phyloP scores from a whole-genome alignment of 2,113 vertebrate species.

The Thalassoma bifasciatum region DNA sequence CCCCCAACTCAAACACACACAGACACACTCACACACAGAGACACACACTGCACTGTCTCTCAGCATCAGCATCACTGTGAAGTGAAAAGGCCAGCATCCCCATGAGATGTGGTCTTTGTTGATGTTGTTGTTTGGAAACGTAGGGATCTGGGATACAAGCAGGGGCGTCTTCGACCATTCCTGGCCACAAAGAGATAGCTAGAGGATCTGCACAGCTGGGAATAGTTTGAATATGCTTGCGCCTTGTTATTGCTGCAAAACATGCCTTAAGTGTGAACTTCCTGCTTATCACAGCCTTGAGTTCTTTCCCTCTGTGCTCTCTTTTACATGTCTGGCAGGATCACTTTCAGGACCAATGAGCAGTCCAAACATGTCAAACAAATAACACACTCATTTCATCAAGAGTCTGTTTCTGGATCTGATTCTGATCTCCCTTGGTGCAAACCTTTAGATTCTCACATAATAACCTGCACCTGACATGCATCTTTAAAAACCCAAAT shows the following conservation, averaged over 20 bases:
- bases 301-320: conserved; percentile 9
- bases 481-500: not conserved
- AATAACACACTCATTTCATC: not conserved
- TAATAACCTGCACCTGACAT: not conserved
- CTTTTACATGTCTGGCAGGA: not conserved
- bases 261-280: not conserved
- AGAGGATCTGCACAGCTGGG: not conserved
- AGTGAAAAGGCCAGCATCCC: conserved; percentile 51
- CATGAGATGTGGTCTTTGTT: conserved; percentile 27
- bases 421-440: not conserved
- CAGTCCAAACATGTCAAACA: conserved; percentile 1
- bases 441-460: not conserved
- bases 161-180: not conserved
- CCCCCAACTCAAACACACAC: not conserved
- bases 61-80: conserved; percentile 33
- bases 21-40: not conserved
- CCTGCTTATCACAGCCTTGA: not conserved
- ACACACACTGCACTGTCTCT: conserved; percentile 22
- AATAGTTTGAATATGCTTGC: not conserved
- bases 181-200: not conserved
- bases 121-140: conserved; percentile 24
- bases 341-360: not conserved
- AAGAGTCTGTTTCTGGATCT: not conserved
- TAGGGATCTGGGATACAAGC: conserved; percentile 3
- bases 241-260: not conserved